phyloP scores from a whole-genome alignment of 2,888 invertebrate species.

The Falcaria lacertinaria region DNA sequence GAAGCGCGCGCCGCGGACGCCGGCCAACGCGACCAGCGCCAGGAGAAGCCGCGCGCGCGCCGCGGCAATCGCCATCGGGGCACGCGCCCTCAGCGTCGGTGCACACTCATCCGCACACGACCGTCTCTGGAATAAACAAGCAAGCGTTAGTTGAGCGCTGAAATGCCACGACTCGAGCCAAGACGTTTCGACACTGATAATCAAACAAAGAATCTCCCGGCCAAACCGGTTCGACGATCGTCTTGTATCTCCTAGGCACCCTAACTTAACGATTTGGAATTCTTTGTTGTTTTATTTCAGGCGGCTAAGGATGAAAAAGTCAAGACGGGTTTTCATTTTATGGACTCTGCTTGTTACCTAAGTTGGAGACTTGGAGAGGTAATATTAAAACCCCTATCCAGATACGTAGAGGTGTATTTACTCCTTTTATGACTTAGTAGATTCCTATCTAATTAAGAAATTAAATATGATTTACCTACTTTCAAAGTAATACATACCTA shows the following conservation, averaged over 20 bases:
- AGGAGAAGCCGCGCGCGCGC: constrained; percentile 54
- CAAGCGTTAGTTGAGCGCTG: constrained; percentile 36
- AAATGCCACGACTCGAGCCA: constrained; percentile 30
- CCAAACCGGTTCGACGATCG: constrained; percentile 64
- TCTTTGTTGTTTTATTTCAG: constrained; percentile 60
- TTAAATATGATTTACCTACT: too few species aligned
- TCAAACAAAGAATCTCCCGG: constrained; percentile 60
- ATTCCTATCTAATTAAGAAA: too few species aligned
- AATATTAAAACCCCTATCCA: too few species aligned
- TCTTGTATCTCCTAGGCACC: constrained; percentile 58
- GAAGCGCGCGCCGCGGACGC: constrained; percentile 54
- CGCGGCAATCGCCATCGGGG: constrained; percentile 58
- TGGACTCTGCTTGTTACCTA: constrained; percentile 25
- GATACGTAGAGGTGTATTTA: too few species aligned
- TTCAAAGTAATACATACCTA: too few species aligned
- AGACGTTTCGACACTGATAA: constrained; percentile 49
- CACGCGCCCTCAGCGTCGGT: constrained; percentile 50
- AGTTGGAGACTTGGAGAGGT: too few species aligned
- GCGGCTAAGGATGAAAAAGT: constrained; percentile 45
- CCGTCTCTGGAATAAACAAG: constrained; percentile 54
- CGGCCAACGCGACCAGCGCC: constrained; percentile 50
- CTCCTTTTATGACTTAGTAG: too few species aligned
- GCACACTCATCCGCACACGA: constrained; percentile 52
- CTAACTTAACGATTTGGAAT: constrained; percentile 64
- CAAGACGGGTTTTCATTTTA: constrained; percentile 31